Base-by-base conservation (phyloP, 2,888 invertebrate genomes). In the Lapara coniferarum region DNA sequence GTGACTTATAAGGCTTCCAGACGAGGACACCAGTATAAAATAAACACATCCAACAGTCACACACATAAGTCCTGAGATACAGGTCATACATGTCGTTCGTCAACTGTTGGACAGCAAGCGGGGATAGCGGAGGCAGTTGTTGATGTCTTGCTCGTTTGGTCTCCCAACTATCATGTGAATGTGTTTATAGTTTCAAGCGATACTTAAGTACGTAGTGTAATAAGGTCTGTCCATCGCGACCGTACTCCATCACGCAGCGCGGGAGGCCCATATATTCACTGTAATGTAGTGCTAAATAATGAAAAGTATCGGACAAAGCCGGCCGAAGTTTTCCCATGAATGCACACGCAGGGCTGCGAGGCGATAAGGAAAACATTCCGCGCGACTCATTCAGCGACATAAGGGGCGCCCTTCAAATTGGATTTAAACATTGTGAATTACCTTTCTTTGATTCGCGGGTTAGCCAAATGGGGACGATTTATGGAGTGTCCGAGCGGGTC, bases 381-480 rank as follows among this genome's bases (percentile, higher is more conserved):
- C 10, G 55, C 10, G 55, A 19, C 55, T 63, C 46, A 19, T 46
- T 19, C 63, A 46, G 74, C 74, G 49, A 51, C 49, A 37, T 57
- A 46, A 58, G 59, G 81, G 78, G 73, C 74, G 74, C 81, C 78
- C 81, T 79, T 84, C 82, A 89, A 91, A 91, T 90, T 90, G 89
- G 90, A 90, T 91, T 91, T 90, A 91, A 90, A 90, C 91, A 89
- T 90, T 89, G 89, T 86, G 91, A 91, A 91, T 91, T 91, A 90
- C 91, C 87, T 89, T 87, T 87, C 88, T 89, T 90, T 89, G 90
- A 90, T 91, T 91, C 90, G 89, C 89, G 90, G 91, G 90, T 88
- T 89, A 89, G 88, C 87, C 89, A 87, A 89, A 89, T 86, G 90
- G 91, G 90, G 89, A 89, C 89, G 89, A 91, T 91, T 90, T 90